Conservation (phyloP, 2,888 invertebrate species). For the Heteromurus nitidus region DNA sequence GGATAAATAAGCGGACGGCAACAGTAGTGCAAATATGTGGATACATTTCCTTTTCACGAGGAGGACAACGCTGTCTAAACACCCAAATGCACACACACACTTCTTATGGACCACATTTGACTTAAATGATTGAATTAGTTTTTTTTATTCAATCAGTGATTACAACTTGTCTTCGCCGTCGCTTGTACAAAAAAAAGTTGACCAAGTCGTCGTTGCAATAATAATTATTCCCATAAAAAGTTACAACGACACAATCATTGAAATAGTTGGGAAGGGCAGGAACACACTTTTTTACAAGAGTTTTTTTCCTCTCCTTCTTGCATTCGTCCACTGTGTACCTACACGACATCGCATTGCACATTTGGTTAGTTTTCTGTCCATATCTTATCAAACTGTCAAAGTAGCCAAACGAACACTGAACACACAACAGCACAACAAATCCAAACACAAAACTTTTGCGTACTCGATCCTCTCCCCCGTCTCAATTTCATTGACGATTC, state of each 20-base stretch:
- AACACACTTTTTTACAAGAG: background rate
- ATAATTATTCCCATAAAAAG: slow-evolving; percentile 37
- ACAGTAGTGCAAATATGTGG: no score
- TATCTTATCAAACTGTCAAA: slow-evolving; percentile 64
- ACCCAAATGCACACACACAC: no score
- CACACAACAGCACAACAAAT: no score
- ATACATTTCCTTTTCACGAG: no score
- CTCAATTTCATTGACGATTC: background rate
- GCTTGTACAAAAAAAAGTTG: slow-evolving; percentile 29
- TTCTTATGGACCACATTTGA: no score
- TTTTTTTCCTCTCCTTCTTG: background rate
- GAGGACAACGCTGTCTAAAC: no score
- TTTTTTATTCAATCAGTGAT: no score
- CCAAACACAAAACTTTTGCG: slow-evolving; percentile 36
- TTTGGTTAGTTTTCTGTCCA: slow-evolving; percentile 43
- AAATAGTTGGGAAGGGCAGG: slow-evolving; percentile 64
- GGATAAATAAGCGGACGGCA: slow-evolving; percentile 42
- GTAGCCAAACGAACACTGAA: no score
- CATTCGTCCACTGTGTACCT: slow-evolving; percentile 6
- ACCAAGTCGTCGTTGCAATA: slow-evolving; percentile 47
- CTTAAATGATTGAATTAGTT: no score
- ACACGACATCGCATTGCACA: no score
- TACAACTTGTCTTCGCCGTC: background rate
- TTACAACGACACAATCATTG: slow-evolving; percentile 35
- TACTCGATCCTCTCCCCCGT: background rate